Evolutionary conservation across 2,113 vertebrate species (phyloP).

Genomic region (Terrapene triunguis): DNA sequence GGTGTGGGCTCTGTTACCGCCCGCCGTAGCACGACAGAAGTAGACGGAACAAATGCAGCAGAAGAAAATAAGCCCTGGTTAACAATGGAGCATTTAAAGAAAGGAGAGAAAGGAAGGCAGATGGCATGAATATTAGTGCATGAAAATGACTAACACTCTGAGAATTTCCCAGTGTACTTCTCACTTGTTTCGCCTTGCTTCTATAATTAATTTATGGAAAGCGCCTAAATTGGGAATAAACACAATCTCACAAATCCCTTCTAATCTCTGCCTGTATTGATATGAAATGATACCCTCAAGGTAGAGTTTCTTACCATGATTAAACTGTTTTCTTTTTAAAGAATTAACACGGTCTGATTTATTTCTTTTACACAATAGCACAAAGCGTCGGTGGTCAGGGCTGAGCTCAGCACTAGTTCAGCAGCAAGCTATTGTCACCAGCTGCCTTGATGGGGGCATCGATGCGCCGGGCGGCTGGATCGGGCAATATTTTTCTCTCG

Average conservation of each 20-base stretch:
- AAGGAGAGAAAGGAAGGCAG: constrained; percentile 57
- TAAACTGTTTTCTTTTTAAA: constrained; percentile 68
- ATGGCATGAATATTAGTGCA: constrained; percentile 76
- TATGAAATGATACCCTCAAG: constrained; percentile 55
- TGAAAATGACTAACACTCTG: constrained; percentile 75
- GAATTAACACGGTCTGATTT: constrained; percentile 50
- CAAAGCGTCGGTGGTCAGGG: constrained; percentile 33
- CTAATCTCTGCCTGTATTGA: constrained; percentile 71
- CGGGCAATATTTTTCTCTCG: constrained; percentile 12
- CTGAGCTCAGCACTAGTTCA: not conserved
- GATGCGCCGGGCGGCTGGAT: fast-evolving
- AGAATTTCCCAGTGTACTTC: constrained; percentile 75
- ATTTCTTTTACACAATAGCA: constrained; percentile 2
- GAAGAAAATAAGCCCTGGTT: not conserved
- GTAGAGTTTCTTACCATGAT: constrained; percentile 69
- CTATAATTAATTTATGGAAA: constrained; percentile 81
- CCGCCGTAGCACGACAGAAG: not conserved
- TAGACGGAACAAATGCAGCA: not conserved
- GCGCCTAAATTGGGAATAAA: constrained; percentile 76
- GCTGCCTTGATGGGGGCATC: not conserved
- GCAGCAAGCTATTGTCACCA: constrained; percentile 26
- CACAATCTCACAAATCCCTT: constrained; percentile 74
- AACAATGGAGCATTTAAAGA: constrained; percentile 39
- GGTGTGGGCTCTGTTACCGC: not conserved
- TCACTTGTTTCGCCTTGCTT: constrained; percentile 69